These are phyloP conservation scores for Troilus luridus DNA, from an alignment of 2,888 invertebrate species.

Conservation along the genomic window DNA sequence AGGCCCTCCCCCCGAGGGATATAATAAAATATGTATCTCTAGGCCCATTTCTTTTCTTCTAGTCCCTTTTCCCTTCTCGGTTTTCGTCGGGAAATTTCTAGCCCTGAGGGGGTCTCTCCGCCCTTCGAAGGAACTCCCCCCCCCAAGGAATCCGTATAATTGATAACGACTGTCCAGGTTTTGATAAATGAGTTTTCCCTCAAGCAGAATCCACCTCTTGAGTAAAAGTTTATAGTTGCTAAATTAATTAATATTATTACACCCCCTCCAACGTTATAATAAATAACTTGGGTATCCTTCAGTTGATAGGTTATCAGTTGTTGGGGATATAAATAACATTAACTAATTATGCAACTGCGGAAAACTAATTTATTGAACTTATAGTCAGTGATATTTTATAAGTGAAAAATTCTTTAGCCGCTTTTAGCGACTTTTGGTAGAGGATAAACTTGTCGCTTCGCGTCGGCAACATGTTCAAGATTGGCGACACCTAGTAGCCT, in stretches of 20 bases:
- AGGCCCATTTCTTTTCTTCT: background rate
- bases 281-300: no score
- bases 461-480: no score
- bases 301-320: no score
- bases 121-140: background rate
- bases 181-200: background rate
- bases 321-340: no score
- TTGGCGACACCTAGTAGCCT: no score
- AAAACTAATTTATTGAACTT: no score
- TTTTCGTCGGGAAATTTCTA: background rate
- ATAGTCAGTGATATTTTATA: no score
- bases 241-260: slow-evolving; percentile 30
- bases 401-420: no score
- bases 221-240: slow-evolving; percentile 5
- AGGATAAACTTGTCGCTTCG: no score
- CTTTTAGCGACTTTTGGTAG: no score
- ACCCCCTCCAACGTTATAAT: background rate
- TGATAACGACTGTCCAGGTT: slow-evolving; percentile 18
- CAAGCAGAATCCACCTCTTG: background rate
- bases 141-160: slow-evolving; percentile 4
- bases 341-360: no score
- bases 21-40: slow-evolving; percentile 27
- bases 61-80: slow-evolving; percentile 11
- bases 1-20: background rate
- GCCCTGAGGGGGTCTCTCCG: background rate